Evolutionary conservation across 1,140 invertebrate genomes (phyloP), one percentile per base, ranked within the genome.

Genomic region (Scaptomyza graminum): DNA sequence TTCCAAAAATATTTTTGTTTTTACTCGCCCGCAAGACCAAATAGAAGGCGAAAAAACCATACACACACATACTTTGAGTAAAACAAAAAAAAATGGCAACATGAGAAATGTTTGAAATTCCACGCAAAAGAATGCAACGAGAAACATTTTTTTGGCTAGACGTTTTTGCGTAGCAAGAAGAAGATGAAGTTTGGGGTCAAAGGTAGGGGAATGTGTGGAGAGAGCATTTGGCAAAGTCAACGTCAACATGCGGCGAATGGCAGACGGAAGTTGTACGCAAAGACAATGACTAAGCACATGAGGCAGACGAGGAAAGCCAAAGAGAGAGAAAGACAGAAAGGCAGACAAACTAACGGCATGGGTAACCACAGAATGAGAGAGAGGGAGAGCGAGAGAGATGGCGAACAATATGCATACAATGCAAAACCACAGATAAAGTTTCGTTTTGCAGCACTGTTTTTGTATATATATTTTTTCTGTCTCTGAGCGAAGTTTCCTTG

Each of bases 221-320:
- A 59, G 57, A 55, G 63, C 63, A 72, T 72, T 72, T 72, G 74
- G 67, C 47, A 69, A 69, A 75, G 57, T 61, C 71, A 71, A 67
- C 66, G 76, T 71, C 62, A 78, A 80, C 62, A 69, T 68, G 65
- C 71, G 63, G 63, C 63, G 71, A 74, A 74, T 78, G 75, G 65
- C 77, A 79, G 61, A 69, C 76, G 72, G 78, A 79, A 81, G 76
- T 79, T 81, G 60, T 81, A 76, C 78, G 76, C 78, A 81, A 79
- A 75, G 75, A 80, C 77, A 80, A 80, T 80, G 77, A 78, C 71
- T 78, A 80, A 80, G 77, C 69, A 75, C 54, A 80, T 59, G 18
- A 74, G 65, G 22, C 59, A 59, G 47, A 66, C 66, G 39, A 34
- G 37, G 7, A 57, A 18, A 39, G 47, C 41, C 56, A 18, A 2